Conservation (phyloP, 2,888 invertebrate genomes). For the Scaptomyza polygonia region DNA sequence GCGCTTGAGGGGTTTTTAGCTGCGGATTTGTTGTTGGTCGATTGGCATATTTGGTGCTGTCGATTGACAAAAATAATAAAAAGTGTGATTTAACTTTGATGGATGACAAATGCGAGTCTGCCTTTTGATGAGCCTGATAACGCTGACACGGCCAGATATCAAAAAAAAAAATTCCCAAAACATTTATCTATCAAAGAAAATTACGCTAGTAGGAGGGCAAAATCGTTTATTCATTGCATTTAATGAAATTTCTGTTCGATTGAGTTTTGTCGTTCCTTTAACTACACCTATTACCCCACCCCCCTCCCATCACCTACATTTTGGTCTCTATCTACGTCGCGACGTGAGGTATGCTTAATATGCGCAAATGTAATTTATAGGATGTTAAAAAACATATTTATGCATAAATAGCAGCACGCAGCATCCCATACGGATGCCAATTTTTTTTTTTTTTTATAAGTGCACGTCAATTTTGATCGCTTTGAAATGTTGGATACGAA, state of each 20-base stretch:
- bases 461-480: conserved; percentile 74
- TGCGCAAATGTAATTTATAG: conserved; percentile 65
- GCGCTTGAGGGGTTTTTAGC: conserved; percentile 55
- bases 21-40: conserved; percentile 51
- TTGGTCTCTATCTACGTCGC: not conserved
- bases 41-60: conserved; percentile 60
- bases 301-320: not conserved
- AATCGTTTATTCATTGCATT: conserved; percentile 70
- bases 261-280: conserved; percentile 35
- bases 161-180: conserved; percentile 10
- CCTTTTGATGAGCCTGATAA: conserved; percentile 70
- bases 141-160: conserved; percentile 58
- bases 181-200: conserved; percentile 53
- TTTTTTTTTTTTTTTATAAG: conserved; percentile 57
- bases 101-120: conserved; percentile 80
- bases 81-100: conserved; percentile 83
- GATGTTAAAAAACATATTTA: conserved; percentile 58
- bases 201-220: conserved; percentile 13
- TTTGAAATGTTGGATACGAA: conserved; percentile 43
- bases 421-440: conserved; percentile 44
- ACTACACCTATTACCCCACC: not conserved
- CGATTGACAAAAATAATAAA: conserved; percentile 78
- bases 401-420: conserved; percentile 61
- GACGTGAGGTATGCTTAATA: conserved; percentile 54
- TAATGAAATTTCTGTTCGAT: conserved; percentile 55